Evolutionary conservation across 2,888 invertebrate species (phyloP).

Genomic region (Hyles lineata): DNA sequence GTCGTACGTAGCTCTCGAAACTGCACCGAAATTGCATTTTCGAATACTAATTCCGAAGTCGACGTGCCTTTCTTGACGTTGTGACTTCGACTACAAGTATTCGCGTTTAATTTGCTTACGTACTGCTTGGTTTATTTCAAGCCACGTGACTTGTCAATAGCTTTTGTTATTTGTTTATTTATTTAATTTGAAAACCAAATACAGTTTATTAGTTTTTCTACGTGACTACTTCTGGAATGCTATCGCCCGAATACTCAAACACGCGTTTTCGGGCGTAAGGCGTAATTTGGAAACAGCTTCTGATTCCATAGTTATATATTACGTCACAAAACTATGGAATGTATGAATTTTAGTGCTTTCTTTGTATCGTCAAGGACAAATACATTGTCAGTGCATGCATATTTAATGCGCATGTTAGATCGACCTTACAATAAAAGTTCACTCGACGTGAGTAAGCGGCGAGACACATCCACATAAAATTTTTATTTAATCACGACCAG

Average conservation of each 20-base stretch:
- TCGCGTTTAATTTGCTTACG: conserved; percentile 19
- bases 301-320: no score
- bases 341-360: neutral
- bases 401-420: conserved; percentile 23
- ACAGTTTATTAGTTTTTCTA: no score
- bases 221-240: no score
- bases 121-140: conserved; percentile 5
- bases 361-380: neutral
- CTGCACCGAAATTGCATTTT: conserved; percentile 83
- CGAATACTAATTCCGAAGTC: conserved; percentile 78
- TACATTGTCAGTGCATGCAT: conserved; percentile 5
- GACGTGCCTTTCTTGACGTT: conserved; percentile 43
- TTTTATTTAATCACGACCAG: no score
- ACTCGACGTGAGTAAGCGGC: conserved; percentile 44
- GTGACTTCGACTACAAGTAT: conserved; percentile 15
- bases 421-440: conserved; percentile 44
- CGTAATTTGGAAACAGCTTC: no score
- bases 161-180: conserved; percentile 7
- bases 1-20: conserved; percentile 57
- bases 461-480: neutral
- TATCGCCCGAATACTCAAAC: no score
- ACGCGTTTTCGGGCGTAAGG: no score
- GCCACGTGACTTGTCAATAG: conserved; percentile 1
- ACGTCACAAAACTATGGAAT: no score
- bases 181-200: neutral